These are phyloP conservation scores for Acronicta leporina DNA, from an alignment of 2,888 invertebrate species.

Conservation along the genomic window DNA sequence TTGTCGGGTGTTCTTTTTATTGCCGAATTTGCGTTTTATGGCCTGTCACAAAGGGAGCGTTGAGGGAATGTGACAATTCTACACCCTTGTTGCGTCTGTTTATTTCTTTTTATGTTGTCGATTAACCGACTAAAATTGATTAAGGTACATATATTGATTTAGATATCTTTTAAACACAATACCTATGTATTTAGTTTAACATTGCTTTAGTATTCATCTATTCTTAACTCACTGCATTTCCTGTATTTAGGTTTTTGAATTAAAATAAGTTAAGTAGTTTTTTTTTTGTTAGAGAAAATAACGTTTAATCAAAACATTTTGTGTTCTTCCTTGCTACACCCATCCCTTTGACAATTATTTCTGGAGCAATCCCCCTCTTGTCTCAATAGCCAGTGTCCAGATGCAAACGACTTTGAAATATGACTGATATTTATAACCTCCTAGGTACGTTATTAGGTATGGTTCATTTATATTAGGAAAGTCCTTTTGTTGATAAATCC, in stretches of 20 bases:
- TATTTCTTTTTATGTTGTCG: constrained; percentile 62
- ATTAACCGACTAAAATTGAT: constrained; percentile 56
- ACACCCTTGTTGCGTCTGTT: constrained; percentile 72
- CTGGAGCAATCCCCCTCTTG: constrained; percentile 71
- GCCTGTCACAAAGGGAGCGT: constrained; percentile 79
- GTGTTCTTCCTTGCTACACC: constrained; percentile 50
- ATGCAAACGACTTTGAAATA: constrained; percentile 89
- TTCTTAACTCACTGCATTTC: neutral
- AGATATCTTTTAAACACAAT: neutral
- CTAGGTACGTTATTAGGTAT: constrained; percentile 60
- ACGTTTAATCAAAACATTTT: constrained; percentile 6
- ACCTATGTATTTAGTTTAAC: neutral
- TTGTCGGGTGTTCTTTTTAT: constrained; percentile 86
- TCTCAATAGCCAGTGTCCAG: constrained; percentile 85
- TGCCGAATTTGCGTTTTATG: constrained; percentile 89
- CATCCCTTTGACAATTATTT: constrained; percentile 76
- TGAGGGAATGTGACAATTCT: constrained; percentile 81
- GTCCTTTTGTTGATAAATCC: constrained; percentile 30
- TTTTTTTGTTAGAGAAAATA: too few relatives aligned
- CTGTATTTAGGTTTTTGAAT: too few relatives aligned
- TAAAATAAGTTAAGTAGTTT: neutral
- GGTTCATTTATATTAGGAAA: constrained; percentile 61
- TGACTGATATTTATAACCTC: constrained; percentile 85
- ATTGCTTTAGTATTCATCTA: neutral
- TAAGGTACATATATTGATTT: constrained; percentile 8